These are phyloP conservation scores for Buteo buteo DNA, from an alignment of 2,113 vertebrate species.

Conservation along the genomic window DNA sequence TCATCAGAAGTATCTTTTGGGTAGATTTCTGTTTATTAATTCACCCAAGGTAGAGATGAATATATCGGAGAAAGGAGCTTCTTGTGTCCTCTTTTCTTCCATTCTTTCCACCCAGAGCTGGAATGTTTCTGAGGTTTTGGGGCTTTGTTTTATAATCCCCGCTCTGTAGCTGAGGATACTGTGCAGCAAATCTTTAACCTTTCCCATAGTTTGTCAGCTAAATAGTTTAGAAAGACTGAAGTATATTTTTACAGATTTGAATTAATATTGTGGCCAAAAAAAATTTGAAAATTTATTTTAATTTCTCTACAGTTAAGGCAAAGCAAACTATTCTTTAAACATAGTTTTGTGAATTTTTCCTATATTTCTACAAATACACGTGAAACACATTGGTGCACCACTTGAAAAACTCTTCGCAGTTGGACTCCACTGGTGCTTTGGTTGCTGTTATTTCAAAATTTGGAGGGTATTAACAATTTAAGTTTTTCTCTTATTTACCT, in stretches of 20 bases:
- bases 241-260: neutral
- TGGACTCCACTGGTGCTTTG: neutral
- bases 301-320: neutral
- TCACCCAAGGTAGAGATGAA: neutral
- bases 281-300: neutral
- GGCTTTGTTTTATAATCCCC: neutral
- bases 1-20: neutral
- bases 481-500: neutral
- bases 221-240: neutral
- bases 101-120: neutral
- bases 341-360: neutral
- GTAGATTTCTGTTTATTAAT: neutral
- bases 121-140: neutral
- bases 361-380: neutral
- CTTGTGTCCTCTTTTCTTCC: neutral
- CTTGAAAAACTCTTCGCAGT: neutral
- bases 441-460: neutral
- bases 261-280: neutral
- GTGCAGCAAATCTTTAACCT: neutral
- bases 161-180: neutral
- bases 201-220: neutral
- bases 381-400: neutral
- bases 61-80: neutral
- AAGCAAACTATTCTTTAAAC: neutral
- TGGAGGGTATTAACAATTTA: neutral